These are phyloP conservation scores for Smithornis capensis DNA, from an alignment of 2,113 vertebrate genomes.

Conservation along the genomic window DNA sequence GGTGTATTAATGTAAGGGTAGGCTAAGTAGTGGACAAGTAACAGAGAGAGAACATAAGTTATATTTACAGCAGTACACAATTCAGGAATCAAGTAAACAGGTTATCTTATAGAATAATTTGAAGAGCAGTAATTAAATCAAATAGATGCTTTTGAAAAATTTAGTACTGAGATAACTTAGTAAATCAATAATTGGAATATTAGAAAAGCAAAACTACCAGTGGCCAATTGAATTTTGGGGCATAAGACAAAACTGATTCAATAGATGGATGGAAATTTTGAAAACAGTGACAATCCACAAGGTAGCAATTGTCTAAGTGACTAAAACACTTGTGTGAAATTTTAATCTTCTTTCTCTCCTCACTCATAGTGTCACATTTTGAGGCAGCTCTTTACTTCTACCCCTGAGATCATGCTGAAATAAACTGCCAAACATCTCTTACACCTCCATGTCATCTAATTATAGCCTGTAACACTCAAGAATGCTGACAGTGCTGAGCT, in stretches of 20 bases:
- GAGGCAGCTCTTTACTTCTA: constrained; percentile 73
- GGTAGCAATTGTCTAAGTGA: constrained; percentile 2
- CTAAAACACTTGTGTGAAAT: not conserved
- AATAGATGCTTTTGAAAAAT: not conserved
- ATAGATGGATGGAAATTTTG: not conserved
- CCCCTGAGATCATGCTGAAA: constrained; percentile 74
- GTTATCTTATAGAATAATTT: not conserved
- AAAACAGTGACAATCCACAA: not conserved
- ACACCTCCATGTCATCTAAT: constrained; percentile 86
- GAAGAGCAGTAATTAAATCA: not conserved
- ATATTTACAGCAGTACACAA: not conserved
- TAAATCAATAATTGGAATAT: not conserved
- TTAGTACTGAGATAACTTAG: not conserved
- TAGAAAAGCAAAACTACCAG: not conserved
- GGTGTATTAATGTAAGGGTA: not conserved
- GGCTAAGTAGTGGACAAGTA: not conserved
- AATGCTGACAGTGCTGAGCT: constrained; percentile 84
- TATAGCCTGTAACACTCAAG: constrained; percentile 80
- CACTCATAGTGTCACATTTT: constrained; percentile 52
- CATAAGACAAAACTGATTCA: not conserved
- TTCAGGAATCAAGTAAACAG: not conserved
- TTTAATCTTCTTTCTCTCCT: constrained; percentile 50
- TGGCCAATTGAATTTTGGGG: not conserved
- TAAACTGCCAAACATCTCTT: constrained; percentile 83
- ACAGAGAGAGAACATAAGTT: not conserved